Conservation (phyloP, 2,113 vertebrate species). For the Octodon degus region DNA sequence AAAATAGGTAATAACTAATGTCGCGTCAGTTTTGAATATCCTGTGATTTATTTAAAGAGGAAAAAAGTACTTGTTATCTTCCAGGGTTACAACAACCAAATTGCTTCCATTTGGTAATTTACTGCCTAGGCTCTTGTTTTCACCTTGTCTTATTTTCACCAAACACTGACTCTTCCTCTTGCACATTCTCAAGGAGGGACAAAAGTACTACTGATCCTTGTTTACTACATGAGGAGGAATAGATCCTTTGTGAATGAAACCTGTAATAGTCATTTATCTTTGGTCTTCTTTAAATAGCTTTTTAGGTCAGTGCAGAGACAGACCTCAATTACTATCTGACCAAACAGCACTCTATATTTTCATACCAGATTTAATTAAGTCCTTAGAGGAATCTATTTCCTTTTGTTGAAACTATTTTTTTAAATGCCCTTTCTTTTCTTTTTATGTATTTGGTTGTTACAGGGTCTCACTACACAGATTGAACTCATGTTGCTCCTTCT, state of each 20-base stretch:
- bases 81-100: not conserved
- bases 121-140: not conserved
- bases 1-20: not conserved
- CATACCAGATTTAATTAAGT: not conserved
- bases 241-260: not conserved
- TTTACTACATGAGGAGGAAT: not conserved
- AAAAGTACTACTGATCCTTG: not conserved
- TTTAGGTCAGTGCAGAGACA: not conserved
- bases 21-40: not conserved
- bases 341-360: not conserved
- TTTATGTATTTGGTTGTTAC: no score
- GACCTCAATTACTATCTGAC: not conserved
- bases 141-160: not conserved
- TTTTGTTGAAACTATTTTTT: conserved; percentile 20
- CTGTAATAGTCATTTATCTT: conserved; percentile 35
- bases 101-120: not conserved
- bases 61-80: not conserved
- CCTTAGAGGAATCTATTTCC: not conserved
- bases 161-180: not conserved
- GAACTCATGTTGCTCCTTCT: no score
- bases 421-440: not conserved
- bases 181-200: not conserved
- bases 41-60: not conserved
- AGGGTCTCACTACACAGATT: no score
- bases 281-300: not conserved